These are phyloP conservation scores for Conops quadrifasciatus DNA, from an alignment of 2,888 invertebrate species.

Conservation along the genomic window DNA sequence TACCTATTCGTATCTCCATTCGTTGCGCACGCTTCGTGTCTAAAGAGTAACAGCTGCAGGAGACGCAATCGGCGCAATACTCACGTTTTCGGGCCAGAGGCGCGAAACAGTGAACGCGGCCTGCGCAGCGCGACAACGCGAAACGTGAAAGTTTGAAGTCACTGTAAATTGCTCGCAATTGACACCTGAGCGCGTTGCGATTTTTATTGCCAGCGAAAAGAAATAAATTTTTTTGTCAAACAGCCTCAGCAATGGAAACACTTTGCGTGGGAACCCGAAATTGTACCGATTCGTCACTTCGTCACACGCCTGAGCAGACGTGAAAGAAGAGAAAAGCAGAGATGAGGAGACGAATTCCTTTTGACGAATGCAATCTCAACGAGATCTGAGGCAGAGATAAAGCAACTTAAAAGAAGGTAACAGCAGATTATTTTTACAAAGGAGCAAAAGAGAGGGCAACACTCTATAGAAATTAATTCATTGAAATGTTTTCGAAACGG, in stretches of 20 bases:
- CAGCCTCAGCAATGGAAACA: background rate
- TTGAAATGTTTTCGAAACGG: conserved; percentile 1
- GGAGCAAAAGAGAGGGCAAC: conserved; percentile 1
- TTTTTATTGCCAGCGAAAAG: conserved; percentile 32
- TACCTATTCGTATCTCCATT: too few species aligned
- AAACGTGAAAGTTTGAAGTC: conserved; percentile 28
- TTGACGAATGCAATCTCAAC: background rate
- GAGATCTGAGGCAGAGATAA: background rate
- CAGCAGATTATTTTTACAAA: background rate
- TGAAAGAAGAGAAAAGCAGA: background rate
- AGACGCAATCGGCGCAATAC: too few species aligned
- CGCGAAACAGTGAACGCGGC: too few species aligned
- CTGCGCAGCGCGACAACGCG: too few species aligned
- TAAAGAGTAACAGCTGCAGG: too few species aligned
- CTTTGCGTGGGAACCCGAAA: conserved; percentile 33
- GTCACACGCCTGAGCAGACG: background rate
- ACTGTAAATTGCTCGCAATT: conserved; percentile 14
- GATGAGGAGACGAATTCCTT: background rate
- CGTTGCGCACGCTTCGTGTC: too few species aligned
- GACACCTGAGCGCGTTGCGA: conserved; percentile 25
- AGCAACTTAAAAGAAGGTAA: background rate
- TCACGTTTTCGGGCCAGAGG: too few species aligned
- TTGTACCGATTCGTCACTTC: conserved; percentile 4
- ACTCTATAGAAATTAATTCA: conserved; percentile 6
- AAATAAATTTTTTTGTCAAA: conserved; percentile 25